Base-by-base conservation (phyloP, 2,888 invertebrate genomes). In the Iphiclides podalirius region DNA sequence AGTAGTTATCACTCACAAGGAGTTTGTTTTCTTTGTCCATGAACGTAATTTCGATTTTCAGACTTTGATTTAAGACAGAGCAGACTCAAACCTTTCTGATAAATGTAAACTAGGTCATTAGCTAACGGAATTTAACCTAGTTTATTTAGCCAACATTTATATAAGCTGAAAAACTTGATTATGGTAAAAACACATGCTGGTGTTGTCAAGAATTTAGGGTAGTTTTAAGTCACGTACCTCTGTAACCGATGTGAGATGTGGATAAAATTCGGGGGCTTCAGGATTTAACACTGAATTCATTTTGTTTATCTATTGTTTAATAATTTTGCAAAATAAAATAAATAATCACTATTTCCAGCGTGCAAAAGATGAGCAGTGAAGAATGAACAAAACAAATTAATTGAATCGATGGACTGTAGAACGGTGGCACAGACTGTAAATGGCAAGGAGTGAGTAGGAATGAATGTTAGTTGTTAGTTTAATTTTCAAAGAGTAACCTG, bases 231-330 rank as follows among this genome's bases (percentile, higher is more conserved):
- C 61, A 72, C 76, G 44, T 58, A 83, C 84, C 79, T 80, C 67
- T 46, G 82, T 73, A 7, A 74, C 66, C 53, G 73, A 64, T 55
- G 67, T 70, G 39, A 82, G 61, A 55, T 75, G 65, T 35, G 83
- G 81, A 56, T 72, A 70, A 62, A 85, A 85, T 55, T 85, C 85
- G 26, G 84, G 82, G 45, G 83, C 84, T 55, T 84, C 83, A 1
- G 85, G 85, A 65, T 85, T 84, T 52, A 85, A 63, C 53, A 62
- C 64, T 26, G 78, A 83, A 67, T 76, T 74, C 84, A 85, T 84
- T 60, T 67, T 75, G 57, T 41, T 52, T 38, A 39, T 44, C 54
- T 58, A 52, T 51, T 47, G 39, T 46, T 55, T 47, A 56, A 55
- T 56, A 55, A 55, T 55, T 55, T 52, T 54, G 50, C 52, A 57